These are phyloP conservation scores for Melanotaenia nigrans DNA, from an alignment of 2,797 vertebrate genomes.

Conservation along the genomic window DNA sequence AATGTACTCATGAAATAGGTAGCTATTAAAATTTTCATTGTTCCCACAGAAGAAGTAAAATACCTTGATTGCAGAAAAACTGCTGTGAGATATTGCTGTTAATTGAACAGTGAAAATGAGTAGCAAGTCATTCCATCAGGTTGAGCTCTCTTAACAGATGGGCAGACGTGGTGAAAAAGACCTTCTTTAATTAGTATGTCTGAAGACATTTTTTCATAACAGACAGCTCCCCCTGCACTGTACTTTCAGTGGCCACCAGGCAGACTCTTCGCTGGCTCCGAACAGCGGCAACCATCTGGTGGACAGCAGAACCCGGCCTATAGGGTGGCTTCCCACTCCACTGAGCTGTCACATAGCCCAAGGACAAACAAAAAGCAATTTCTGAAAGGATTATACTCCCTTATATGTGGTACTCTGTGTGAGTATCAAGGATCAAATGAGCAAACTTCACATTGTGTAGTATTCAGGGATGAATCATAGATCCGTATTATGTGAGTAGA, in stretches of 20 bases:
- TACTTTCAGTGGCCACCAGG: slow-evolving; percentile 85
- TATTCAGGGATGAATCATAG: neutral
- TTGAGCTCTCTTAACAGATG: slow-evolving; percentile 88
- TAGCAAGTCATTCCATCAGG: slow-evolving; percentile 80
- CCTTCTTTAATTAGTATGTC: slow-evolving; percentile 90
- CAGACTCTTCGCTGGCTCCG: slow-evolving; percentile 82
- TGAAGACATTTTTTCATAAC: slow-evolving; percentile 87
- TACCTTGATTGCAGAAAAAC: slow-evolving; percentile 64
- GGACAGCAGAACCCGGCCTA: slow-evolving; percentile 78
- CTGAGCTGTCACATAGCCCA: slow-evolving; percentile 82
- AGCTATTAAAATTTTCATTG: slow-evolving; percentile 48
- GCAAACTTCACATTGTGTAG: slow-evolving; percentile 20
- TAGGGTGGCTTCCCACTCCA: slow-evolving; percentile 76
- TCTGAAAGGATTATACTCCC: slow-evolving; percentile 45
- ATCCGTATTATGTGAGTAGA: neutral
- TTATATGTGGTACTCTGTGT: slow-evolving; percentile 35
- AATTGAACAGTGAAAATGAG: slow-evolving; percentile 72
- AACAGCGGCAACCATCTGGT: slow-evolving; percentile 91
- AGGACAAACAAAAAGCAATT: slow-evolving; percentile 60
- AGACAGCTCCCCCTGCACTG: slow-evolving; percentile 77
- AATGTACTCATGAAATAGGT: slow-evolving; percentile 59
- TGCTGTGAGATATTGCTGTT: slow-evolving; percentile 59
- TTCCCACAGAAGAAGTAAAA: slow-evolving; percentile 57
- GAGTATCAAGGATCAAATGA: slow-evolving; percentile 42
- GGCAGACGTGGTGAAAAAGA: slow-evolving; percentile 87